Base-by-base conservation (phyloP, 2,113 vertebrate species). In the Emydocephalus ijimae region DNA sequence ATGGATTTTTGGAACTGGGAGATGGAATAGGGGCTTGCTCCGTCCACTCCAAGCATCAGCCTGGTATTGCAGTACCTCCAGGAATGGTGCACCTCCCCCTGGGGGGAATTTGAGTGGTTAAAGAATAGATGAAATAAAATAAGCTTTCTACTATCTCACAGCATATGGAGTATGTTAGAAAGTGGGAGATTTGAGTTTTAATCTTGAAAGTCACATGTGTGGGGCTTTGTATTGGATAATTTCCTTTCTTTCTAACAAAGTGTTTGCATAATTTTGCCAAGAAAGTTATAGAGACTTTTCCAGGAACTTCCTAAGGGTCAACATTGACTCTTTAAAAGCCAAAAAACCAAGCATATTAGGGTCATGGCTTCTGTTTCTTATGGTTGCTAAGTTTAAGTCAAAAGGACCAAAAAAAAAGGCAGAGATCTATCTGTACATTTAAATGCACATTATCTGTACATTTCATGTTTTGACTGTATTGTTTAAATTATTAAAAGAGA, bases 21-120 rank as follows among this genome's bases (percentile, higher is more conserved):
- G 48, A 10, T 50, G 48, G 48, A 50, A 50, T 50, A 50, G 48
- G 48, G 48, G 48, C 48, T 50, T 50, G 48, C 48, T 50, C 48
- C 48, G 8, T 96, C 95, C 96, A 96, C 96, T 97, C 96, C 96
- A 91, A 90, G 94, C 95, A 97, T 96, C 95, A 94, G 95, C 95
- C 95, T 89, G 95, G 95, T 97, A 96, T 97, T 96, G 96, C 96
- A 96, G 94, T 93, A 92, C 24, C 1, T 96, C 94, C 95, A 92
- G 95, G 94, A 93, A 92, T 69, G 95, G 96, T 97, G 97, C 95
- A 96, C 92, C 90, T 92, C 93, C 26, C n/a, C 1, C n/a, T 54
- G 52, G 89, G 89, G 45, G 59, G 26, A 87, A 61, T 59, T 56
- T 34, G 0, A 14, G 3, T 57, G 24, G 48, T 48, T 50, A 87